phyloP scores from a whole-genome alignment of 2,113 vertebrate genomes.

The Glareola pratincola region DNA sequence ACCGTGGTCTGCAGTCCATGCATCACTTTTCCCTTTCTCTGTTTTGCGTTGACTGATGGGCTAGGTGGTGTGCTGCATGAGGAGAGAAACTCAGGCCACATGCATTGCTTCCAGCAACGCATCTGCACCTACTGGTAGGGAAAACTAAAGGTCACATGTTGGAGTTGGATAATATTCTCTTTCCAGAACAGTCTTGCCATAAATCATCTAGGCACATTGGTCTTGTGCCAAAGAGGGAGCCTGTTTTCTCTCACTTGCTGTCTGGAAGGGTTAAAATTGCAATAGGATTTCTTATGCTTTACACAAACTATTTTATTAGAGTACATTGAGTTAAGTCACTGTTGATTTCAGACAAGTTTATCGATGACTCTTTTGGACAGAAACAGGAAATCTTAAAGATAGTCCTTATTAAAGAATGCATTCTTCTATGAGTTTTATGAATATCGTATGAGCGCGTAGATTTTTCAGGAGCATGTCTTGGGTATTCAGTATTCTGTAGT shows the following conservation, averaged over 20 bases:
- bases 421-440: background rate
- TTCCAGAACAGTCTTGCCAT: background rate
- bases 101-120: background rate
- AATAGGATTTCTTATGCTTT: background rate
- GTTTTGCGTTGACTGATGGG: background rate
- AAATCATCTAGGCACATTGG: background rate
- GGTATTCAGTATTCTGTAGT: background rate
- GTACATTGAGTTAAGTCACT: background rate
- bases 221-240: background rate
- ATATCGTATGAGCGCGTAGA: background rate
- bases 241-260: background rate
- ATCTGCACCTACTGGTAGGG: background rate
- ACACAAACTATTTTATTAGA: background rate
- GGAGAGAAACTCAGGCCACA: background rate
- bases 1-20: background rate
- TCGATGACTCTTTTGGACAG: background rate
- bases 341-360: background rate
- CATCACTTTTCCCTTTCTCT: background rate
- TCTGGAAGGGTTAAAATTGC: background rate
- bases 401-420: background rate
- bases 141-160: background rate
- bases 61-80: background rate
- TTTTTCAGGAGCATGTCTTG: background rate
- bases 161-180: background rate
- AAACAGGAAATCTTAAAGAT: background rate